These are phyloP conservation scores for Apamea anceps DNA, from an alignment of 2,888 invertebrate genomes.

Conservation along the genomic window DNA sequence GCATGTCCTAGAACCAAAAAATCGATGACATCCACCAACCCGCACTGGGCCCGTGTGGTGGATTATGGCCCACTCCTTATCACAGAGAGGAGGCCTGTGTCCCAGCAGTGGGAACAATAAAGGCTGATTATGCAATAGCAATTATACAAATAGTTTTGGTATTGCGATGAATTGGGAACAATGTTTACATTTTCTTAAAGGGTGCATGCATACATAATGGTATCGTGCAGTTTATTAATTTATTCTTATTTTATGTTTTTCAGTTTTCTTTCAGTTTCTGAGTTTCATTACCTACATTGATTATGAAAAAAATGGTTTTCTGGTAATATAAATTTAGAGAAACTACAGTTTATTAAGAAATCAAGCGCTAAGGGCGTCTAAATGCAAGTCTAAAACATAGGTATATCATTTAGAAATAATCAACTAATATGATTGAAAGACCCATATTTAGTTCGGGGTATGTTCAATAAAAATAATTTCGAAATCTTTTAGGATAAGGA, in stretches of 20 bases:
- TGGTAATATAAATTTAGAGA: background rate
- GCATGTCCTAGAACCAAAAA: no score
- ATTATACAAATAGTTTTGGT: slow-evolving; percentile 11
- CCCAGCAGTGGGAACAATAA: no score
- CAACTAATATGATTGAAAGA: background rate
- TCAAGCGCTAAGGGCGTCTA: background rate
- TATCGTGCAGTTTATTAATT: background rate
- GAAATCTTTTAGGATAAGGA: slow-evolving; percentile 23
- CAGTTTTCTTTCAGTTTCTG: background rate
- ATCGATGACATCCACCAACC: no score
- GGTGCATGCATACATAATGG: background rate
- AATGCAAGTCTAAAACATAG: background rate
- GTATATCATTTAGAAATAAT: background rate
- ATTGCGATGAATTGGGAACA: background rate
- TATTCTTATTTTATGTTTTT: background rate
- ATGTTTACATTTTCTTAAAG: background rate
- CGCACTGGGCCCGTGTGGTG: no score
- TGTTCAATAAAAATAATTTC: background rate
- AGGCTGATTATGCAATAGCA: background rate
- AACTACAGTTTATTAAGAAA: background rate
- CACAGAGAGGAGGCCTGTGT: no score
- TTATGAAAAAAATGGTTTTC: background rate
- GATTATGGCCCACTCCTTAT: no score
- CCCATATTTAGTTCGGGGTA: background rate
- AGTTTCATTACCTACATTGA: background rate